These are phyloP conservation scores for Stenchaetothrips biformis DNA, from an alignment of 2,888 invertebrate genomes.

Conservation along the genomic window DNA sequence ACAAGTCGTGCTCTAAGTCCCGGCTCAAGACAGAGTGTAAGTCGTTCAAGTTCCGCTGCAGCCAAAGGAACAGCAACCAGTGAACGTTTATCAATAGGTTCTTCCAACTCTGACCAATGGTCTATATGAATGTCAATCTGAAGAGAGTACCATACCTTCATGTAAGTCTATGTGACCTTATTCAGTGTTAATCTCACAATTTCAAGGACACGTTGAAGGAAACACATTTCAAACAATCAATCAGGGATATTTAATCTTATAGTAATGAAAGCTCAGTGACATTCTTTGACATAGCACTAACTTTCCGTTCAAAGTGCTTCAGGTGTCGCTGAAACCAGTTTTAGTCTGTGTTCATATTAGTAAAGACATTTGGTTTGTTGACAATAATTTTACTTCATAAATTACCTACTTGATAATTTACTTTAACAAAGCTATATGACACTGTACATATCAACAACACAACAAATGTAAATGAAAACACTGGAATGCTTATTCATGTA, in stretches of 20 bases:
- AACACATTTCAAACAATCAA: no score
- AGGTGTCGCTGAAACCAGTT: background rate
- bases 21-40: background rate
- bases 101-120: conserved; percentile 1
- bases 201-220: no score
- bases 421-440: background rate
- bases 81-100: background rate
- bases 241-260: background rate
- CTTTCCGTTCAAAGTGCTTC: background rate
- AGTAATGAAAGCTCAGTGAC: background rate
- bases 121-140: background rate
- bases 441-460: conserved; percentile 1
- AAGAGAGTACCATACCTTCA: background rate
- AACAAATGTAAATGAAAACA: conserved; percentile 15
- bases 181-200: no score
- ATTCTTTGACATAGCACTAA: no score
- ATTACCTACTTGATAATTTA: background rate
- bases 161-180: no score
- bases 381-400: background rate
- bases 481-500: background rate
- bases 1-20: background rate
- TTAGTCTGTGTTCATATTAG: background rate
- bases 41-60: background rate
- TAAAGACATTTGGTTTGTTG: background rate
- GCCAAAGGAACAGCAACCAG: background rate